Evolutionary conservation across 1,140 invertebrate genomes (phyloP), one percentile per base, ranked within the genome.

Genomic region (Anthonomus grandis): DNA sequence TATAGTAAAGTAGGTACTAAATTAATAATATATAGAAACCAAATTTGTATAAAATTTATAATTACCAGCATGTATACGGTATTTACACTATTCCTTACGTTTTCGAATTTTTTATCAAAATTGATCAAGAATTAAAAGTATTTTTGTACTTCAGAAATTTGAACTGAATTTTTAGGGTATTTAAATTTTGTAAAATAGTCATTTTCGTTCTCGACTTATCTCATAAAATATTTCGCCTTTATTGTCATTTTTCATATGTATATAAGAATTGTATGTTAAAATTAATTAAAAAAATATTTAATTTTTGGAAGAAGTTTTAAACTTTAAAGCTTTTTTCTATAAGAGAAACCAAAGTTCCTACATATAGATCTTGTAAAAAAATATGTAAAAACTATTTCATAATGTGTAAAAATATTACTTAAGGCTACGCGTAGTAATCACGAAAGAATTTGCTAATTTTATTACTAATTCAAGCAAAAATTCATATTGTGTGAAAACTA

Each of bases 321-420:
- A 13, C 22, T 13, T 4, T 19, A 50, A 38, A 3, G 12, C 4
- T n/a, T 23, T 38, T 25, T 31, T 41, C 57, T 46, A 42, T 39
- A 60, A 67, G 66, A 64, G 67, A 67, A 70, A 70, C 68, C 66
- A 70, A 70, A 70, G 68, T 70, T 70, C 68, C 68, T 70, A 70
- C 59, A 12, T 54, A 42, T 36, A 39, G 13, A 41, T 21, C 23
- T 8, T 54, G 34, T 54, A 46, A 25, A 48, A 48, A 36, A 1
- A n/a, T 48, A 9, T 4, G 13, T 9, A 22, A 46, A 46, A 48
- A 34, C 34, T 23, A 27, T 22, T 34, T 36, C 37, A 34, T 48
- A 48, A 25, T 13, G 31, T 27, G 37, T 36, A n/a, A 27, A 36
- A 48, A 21, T 48, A 47, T 48, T 2, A 21, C 46, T 48, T 36